These are phyloP conservation scores for Carassius gibelio DNA, from an alignment of 2,113 vertebrate genomes.

Conservation along the genomic window DNA sequence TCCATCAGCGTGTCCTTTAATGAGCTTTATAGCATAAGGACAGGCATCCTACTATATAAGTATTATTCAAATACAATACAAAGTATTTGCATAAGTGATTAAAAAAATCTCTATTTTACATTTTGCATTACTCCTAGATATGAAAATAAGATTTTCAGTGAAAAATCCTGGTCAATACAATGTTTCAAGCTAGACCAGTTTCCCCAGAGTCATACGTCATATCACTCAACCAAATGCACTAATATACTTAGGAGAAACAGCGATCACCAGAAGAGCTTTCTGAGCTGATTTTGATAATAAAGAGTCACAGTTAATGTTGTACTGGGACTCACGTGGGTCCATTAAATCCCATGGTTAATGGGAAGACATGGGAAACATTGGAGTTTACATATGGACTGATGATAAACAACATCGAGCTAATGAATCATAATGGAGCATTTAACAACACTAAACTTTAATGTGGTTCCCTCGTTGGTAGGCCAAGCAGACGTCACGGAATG, in stretches of 20 bases:
- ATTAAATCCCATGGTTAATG: slow-evolving; percentile 12
- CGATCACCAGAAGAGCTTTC: slow-evolving; percentile 8
- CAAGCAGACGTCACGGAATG: background rate
- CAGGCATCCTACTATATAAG: too few relatives aligned
- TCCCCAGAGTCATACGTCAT: background rate
- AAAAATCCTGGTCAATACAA: background rate
- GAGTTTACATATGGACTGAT: slow-evolving; percentile 8
- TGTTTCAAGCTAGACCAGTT: background rate
- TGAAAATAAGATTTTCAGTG: background rate
- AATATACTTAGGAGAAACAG: background rate
- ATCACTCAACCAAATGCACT: slow-evolving; percentile 5
- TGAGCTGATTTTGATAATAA: slow-evolving; percentile 10
- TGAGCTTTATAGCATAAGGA: background rate
- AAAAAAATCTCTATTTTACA: background rate
- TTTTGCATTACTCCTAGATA: background rate
- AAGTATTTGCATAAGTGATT: background rate
- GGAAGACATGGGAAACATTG: slow-evolving; percentile 4
- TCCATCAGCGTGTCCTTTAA: background rate
- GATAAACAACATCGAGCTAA: slow-evolving; percentile 19
- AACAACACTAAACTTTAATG: slow-evolving; percentile 11
- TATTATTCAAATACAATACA: background rate
- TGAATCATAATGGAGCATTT: slow-evolving; percentile 45
- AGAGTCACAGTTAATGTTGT: background rate
- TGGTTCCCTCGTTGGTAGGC: slow-evolving; percentile 5
- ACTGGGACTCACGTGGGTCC: background rate